Evolutionary conservation across 2,113 vertebrate species (phyloP).

Genomic region (Riparia riparia): DNA sequence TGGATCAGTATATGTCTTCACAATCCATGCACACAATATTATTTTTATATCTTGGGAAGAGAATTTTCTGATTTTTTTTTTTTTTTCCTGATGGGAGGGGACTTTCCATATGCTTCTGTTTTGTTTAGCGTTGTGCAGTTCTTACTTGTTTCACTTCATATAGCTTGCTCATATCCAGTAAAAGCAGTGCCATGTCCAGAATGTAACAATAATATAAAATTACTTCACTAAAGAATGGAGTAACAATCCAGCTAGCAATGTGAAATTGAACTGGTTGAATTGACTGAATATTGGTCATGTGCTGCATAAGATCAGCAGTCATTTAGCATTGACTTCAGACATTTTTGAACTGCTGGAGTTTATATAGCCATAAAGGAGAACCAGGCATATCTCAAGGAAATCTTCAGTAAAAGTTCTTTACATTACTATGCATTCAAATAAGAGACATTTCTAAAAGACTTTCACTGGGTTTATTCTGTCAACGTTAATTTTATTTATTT

Average conservation of each 20-base stretch:
- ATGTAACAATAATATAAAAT: background rate
- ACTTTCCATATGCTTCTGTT: background rate
- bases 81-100: fast-evolving
- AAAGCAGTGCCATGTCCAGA: background rate
- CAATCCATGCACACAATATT: background rate
- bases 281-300: background rate
- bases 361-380: background rate
- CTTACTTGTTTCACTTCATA: background rate
- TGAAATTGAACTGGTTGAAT: background rate
- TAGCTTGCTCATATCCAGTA: background rate
- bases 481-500: background rate
- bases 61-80: background rate
- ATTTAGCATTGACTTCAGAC: background rate
- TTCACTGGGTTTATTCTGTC: background rate
- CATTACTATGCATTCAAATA: background rate
- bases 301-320: background rate
- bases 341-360: background rate
- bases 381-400: background rate
- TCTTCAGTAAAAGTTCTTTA: background rate
- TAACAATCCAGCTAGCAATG: background rate
- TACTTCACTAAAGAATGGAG: background rate
- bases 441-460: background rate
- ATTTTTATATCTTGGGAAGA: background rate
- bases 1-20: background rate
- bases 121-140: background rate